A percentile compares a stretch with the other conserved stretches of the same genome.
Evolutionary conservation across 2,797 vertebrate genomes (phyloP).

Genomic region (Schizopygopsis malacanthus): DNA sequence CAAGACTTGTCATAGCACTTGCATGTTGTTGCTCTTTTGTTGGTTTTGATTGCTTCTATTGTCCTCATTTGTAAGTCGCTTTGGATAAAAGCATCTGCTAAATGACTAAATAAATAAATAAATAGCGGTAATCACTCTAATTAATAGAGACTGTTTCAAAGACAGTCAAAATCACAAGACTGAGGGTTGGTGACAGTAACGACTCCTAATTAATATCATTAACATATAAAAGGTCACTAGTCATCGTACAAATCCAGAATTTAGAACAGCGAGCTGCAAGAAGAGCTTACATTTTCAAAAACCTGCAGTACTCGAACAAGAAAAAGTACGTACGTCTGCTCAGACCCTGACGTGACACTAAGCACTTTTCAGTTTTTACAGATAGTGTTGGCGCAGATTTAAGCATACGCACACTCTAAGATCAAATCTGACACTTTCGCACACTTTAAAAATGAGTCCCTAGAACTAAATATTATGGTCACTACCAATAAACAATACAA

Average conservation of each 20-base stretch:
- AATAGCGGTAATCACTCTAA: too few relatives aligned
- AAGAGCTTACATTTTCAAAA: background rate
- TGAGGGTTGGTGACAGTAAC: too few relatives aligned
- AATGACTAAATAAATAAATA: too few relatives aligned
- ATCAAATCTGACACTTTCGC: background rate
- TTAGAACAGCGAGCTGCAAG: background rate
- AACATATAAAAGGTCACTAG: background rate
- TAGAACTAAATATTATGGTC: constrained; percentile 19
- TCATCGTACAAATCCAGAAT: background rate
- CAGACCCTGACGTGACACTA: background rate
- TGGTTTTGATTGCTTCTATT: too few relatives aligned
- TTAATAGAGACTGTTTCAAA: too few relatives aligned
- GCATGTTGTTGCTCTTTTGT: too few relatives aligned
- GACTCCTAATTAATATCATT: background rate
- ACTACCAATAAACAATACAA: constrained; percentile 9
- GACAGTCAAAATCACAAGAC: too few relatives aligned
- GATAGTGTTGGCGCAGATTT: background rate
- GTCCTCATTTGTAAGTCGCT: too few relatives aligned
- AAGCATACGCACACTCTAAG: too few relatives aligned
- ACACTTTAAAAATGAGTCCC: background rate
- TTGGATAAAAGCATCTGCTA: too few relatives aligned
- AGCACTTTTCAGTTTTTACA: background rate
- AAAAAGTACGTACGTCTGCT: background rate
- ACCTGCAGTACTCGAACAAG: background rate
- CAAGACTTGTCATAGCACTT: too few relatives aligned